These are phyloP conservation scores for Panopea generosa DNA, from an alignment of 2,888 invertebrate species.

Conservation along the genomic window DNA sequence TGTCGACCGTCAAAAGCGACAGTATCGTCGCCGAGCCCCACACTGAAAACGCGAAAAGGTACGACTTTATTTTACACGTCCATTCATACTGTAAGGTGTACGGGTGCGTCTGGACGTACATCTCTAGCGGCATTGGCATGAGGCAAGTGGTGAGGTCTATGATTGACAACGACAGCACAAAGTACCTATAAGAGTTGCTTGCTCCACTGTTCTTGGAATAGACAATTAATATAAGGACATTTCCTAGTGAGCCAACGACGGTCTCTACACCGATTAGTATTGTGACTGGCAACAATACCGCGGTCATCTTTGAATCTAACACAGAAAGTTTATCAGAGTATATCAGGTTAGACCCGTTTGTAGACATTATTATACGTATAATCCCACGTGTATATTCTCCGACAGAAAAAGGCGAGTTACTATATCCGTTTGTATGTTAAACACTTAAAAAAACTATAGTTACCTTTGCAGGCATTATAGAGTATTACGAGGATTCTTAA, in stretches of 20 bases:
- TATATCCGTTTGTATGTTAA: too few species aligned
- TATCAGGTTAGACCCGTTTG: too few species aligned
- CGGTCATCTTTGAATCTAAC: conserved; percentile 33
- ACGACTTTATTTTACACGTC: conserved; percentile 45
- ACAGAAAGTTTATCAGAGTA: too few species aligned
- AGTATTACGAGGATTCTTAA: too few species aligned
- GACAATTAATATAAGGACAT: conserved; percentile 40
- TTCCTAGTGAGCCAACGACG: conserved; percentile 44
- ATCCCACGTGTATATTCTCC: too few species aligned
- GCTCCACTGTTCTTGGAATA: conserved; percentile 24
- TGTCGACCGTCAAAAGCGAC: conserved; percentile 48
- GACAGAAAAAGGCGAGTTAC: too few species aligned
- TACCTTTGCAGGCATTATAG: too few species aligned
- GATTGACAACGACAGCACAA: conserved; percentile 42
- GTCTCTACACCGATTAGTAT: conserved; percentile 48
- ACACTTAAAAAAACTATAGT: too few species aligned
- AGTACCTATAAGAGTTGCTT: conserved; percentile 51
- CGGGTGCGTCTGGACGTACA: conserved; percentile 38
- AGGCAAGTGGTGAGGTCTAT: conserved; percentile 44
- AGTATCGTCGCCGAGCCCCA: conserved; percentile 42
- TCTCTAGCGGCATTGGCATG: conserved; percentile 35
- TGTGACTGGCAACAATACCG: conserved; percentile 52
- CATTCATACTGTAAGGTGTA: conserved; percentile 21
- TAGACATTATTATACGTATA: too few species aligned
- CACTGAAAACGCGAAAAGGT: conserved; percentile 29